Percentiles rank a stretch among this genome's conserved stretches.
Conservation (phyloP, 2,797 vertebrate species). For the Anguilla obscura region DNA sequence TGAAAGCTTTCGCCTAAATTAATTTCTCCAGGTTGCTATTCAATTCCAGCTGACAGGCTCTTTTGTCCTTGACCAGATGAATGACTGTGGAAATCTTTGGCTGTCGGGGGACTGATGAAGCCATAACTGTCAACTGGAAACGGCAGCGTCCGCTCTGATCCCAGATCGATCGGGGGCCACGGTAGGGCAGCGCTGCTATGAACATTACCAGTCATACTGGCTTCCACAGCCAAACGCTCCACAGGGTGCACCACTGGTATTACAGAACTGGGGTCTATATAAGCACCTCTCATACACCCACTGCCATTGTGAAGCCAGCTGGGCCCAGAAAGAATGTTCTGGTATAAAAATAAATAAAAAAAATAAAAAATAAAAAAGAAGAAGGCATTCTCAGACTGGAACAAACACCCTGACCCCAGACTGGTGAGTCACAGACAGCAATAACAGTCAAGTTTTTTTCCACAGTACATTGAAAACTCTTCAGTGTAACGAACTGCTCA, state of each 20-base stretch:
- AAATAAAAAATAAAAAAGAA: background rate
- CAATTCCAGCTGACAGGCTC: slow-evolving; percentile 22
- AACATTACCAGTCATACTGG: slow-evolving; percentile 5
- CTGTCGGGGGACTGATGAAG: background rate
- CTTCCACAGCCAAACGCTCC: background rate
- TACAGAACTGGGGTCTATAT: background rate
- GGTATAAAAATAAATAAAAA: background rate
- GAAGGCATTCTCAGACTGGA: slow-evolving; percentile 6
- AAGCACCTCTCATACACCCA: background rate
- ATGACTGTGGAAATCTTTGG: background rate
- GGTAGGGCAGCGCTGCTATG: background rate
- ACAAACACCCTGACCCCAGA: background rate
- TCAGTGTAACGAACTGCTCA: background rate
- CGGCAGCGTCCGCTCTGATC: background rate
- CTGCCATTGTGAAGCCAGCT: background rate
- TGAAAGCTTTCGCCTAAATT: background rate
- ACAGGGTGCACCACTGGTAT: background rate
- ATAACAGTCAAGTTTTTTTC: background rate
- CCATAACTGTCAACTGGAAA: slow-evolving; percentile 7
- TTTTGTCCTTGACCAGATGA: background rate
- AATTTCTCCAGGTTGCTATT: slow-evolving; percentile 10
- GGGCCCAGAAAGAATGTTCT: background rate
- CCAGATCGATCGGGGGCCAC: background rate
- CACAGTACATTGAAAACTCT: slow-evolving; percentile 2
- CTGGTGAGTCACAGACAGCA: slow-evolving; percentile 3